phyloP scores from a whole-genome alignment of 2,888 invertebrate species.

The Eulithis testata region DNA sequence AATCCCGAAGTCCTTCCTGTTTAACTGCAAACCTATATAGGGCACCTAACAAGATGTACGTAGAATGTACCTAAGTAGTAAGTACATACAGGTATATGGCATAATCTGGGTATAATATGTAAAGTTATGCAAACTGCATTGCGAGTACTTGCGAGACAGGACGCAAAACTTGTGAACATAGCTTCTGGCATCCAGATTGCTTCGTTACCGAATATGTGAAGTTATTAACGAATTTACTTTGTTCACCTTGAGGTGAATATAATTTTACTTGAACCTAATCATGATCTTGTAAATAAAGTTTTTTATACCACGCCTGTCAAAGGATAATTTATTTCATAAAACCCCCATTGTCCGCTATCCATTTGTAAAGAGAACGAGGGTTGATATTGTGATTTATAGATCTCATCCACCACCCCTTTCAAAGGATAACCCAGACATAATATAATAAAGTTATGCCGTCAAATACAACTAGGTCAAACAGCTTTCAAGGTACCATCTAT shows the following conservation, averaged over 20 bases:
- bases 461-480: conserved; percentile 36
- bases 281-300: background rate
- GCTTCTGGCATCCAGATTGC: conserved; percentile 62
- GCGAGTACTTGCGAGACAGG: conserved; percentile 46
- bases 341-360: background rate
- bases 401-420: conserved; percentile 33
- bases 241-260: background rate
- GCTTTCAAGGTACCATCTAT: conserved; percentile 29
- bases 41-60: too few species aligned
- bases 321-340: conserved; percentile 1
- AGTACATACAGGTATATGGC: conserved; percentile 17
- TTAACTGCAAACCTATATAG: conserved; percentile 59
- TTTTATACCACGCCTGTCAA: background rate
- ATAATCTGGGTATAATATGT: conserved; percentile 39
- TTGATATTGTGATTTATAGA: conserved; percentile 37
- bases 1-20: conserved; percentile 49
- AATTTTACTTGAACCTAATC: background rate
- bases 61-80: conserved; percentile 46
- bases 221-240: conserved; percentile 11
- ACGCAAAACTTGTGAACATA: conserved; percentile 66
- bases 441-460: conserved; percentile 19
- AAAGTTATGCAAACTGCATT: conserved; percentile 76
- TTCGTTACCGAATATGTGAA: conserved; percentile 57
- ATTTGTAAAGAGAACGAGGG: conserved; percentile 33
- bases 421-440: conserved; percentile 31